Base-by-base conservation (phyloP, 1,140 invertebrate species). In the Aphaenogaster rudis region DNA sequence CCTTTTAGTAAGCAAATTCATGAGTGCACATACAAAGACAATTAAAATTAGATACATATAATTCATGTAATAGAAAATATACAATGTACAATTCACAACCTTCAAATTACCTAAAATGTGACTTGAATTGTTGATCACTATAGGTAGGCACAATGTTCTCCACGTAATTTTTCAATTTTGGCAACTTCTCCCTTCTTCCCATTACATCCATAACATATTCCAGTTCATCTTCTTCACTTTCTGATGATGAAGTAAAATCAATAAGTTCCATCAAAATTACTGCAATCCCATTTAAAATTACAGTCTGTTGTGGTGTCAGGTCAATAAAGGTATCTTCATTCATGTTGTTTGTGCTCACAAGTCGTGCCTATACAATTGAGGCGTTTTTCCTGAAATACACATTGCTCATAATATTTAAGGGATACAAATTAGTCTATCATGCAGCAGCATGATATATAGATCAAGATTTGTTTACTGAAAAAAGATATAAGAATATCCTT, bases 401-500 rank as follows among this genome's bases (percentile, higher is more conserved):
- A 86, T 59, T 54, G 15, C 13, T 67, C 11, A 7, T 48, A 71
- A 17, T 33, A 69, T 21, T 36, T 5, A 80, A 57, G 36, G 13
- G 0, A 59, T 64, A 33, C 8, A 28, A 86, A 36, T 72, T 42
- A 52, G n/a, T 76, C 2, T 33, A 1, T 36, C 17, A 8, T 74
- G 36, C 15, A 39, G 21, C 5, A 66, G 1, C 0, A 28, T 2
- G 45, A 54, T 42, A 39, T 0, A 50, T 21, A 21, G 21, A 57
- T 74, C 36, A 90, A 54, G 28, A 84, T 61, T 61, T 69, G 8
- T 90, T 82, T 84, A 98, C 98, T 99, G 91, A 99, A 99, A 57
- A 99, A 95, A 11, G 98, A 99, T 98, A 99, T 99, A 0, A 99
- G 96, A 21, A 99, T 98, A 95, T 99, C 98, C 94, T 99, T 99